Conservation (phyloP, 2,113 vertebrate species). For the Elephantulus edwardii region DNA sequence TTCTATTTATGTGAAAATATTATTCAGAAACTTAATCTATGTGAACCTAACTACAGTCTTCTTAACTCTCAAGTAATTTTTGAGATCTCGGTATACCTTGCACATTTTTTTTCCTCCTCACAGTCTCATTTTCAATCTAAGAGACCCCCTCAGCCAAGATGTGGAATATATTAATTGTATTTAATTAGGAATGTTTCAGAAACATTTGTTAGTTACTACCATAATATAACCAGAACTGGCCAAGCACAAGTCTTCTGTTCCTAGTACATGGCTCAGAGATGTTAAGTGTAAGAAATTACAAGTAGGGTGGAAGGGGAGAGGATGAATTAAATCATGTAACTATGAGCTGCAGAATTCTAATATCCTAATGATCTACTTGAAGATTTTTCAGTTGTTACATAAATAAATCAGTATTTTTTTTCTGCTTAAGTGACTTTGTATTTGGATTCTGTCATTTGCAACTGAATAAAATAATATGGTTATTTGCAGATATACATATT, state of each 20-base stretch:
- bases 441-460: slow-evolving; percentile 60
- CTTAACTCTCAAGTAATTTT: not conserved
- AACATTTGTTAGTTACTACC: not conserved
- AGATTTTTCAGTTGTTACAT: slow-evolving; percentile 2
- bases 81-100: not conserved
- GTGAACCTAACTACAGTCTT: not conserved
- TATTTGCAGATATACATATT: slow-evolving; percentile 57
- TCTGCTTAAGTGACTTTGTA: slow-evolving; percentile 43
- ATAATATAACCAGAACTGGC: not conserved
- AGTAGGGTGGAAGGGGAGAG: not conserved
- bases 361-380: slow-evolving; percentile 11
- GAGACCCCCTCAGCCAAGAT: not conserved
- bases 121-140: not conserved
- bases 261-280: not conserved
- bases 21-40: not conserved
- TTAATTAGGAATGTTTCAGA: not conserved
- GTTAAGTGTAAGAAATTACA: not conserved
- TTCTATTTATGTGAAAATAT: not conserved
- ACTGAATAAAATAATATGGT: slow-evolving; percentile 64
- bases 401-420: slow-evolving; percentile 1
- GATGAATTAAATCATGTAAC: not conserved
- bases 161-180: not conserved
- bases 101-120: not conserved
- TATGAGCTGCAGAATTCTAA: not conserved
- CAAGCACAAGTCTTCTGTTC: not conserved